These are phyloP conservation scores for Stenolophus ochropezus DNA, from an alignment of 2,888 invertebrate genomes.

Conservation along the genomic window DNA sequence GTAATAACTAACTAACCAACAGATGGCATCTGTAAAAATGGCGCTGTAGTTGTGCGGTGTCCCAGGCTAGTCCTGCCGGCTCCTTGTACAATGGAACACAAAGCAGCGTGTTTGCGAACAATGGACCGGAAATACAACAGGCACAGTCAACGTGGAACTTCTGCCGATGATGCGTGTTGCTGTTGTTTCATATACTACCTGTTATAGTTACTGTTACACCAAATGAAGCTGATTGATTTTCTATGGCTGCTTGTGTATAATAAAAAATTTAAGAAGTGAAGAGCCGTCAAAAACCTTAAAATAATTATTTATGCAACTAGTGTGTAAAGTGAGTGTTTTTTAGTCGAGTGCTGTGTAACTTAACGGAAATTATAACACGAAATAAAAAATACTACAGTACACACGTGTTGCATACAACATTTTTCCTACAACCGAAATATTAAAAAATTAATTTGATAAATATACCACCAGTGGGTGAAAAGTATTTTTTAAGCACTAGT, in stretches of 20 bases:
- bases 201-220: background rate
- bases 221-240: background rate
- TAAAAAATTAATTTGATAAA: no score
- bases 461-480: no score
- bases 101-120: constrained; percentile 22
- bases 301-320: no score
- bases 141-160: constrained; percentile 20
- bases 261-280: no score
- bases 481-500: no score
- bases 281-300: no score
- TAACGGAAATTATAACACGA: no score
- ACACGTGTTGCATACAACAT: no score
- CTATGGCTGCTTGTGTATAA: background rate
- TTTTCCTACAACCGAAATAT: no score
- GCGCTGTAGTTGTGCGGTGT: background rate
- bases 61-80: background rate
- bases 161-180: constrained; percentile 32
- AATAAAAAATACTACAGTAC: no score
- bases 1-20: background rate
- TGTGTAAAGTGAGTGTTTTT: no score
- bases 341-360: no score
- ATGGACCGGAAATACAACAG: constrained; percentile 40
- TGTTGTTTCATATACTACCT: constrained; percentile 10
- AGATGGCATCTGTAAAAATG: background rate
- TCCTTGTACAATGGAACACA: constrained; percentile 23